These are phyloP conservation scores for Drosophila melanica DNA, from an alignment of 1,140 invertebrate species.

Conservation along the genomic window DNA sequence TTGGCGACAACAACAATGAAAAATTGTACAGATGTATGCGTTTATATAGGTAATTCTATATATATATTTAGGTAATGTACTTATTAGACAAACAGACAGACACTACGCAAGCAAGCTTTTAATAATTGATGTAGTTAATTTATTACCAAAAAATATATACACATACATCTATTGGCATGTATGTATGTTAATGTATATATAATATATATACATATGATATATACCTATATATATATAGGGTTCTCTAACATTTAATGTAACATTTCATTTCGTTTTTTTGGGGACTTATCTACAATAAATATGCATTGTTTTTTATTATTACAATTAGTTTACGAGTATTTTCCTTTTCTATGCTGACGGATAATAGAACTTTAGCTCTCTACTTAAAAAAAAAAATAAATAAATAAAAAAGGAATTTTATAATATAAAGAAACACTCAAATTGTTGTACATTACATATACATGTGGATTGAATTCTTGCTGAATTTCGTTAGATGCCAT, in stretches of 20 bases:
- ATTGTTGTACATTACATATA: conserved; percentile 16
- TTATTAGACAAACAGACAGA: conserved; percentile 6
- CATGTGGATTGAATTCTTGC: conserved; percentile 9
- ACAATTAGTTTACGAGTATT: conserved; percentile 11
- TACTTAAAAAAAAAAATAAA: background rate
- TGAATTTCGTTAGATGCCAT: conserved; percentile 9
- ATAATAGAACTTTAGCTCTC: conserved; percentile 21
- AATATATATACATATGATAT: background rate
- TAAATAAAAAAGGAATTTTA: no score
- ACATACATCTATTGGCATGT: conserved; percentile 18
- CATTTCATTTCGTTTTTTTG: conserved; percentile 17
- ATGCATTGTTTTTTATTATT: conserved; percentile 7
- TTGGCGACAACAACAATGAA: conserved; percentile 16
- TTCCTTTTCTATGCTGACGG: conserved; percentile 12
- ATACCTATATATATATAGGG: conserved; percentile 2
- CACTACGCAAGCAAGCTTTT: conserved; percentile 43
- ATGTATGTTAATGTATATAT: background rate
- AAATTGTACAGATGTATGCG: conserved; percentile 11
- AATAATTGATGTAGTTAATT: conserved; percentile 19
- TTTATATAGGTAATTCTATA: conserved; percentile 1
- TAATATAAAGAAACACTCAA: conserved; percentile 20
- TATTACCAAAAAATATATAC: conserved; percentile 31
- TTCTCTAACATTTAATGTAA: conserved; percentile 48
- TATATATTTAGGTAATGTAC: conserved; percentile 2
- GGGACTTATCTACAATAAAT: conserved; percentile 10